phyloP scores from a whole-genome alignment of 2,888 invertebrate species.

The Hoplodrina blanda region DNA sequence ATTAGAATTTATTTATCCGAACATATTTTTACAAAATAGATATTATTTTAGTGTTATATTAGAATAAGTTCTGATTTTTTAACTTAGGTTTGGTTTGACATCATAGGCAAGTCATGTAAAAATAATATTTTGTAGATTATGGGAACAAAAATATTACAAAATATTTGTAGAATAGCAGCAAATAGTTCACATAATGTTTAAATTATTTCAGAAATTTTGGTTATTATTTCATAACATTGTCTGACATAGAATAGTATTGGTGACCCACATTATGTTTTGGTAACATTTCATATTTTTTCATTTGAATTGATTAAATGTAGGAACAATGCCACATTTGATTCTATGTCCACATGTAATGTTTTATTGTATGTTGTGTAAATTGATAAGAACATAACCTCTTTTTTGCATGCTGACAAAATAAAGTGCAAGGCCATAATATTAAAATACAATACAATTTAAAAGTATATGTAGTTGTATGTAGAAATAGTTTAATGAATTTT shows the following conservation, averaged over 20 bases:
- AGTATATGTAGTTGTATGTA: slow-evolving; percentile 18
- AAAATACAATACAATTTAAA: slow-evolving; percentile 19
- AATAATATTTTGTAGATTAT: background rate
- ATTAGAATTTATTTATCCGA: background rate
- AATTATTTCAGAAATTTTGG: slow-evolving; percentile 13
- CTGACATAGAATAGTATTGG: slow-evolving; percentile 26
- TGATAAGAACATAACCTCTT: slow-evolving; percentile 72
- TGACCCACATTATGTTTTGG: slow-evolving; percentile 60
- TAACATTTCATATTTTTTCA: slow-evolving; percentile 35
- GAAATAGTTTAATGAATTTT: slow-evolving; percentile 16
- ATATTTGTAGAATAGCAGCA: slow-evolving; percentile 1
- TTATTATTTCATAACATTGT: slow-evolving; percentile 41
- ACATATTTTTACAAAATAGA: slow-evolving; percentile 8
- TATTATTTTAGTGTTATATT: slow-evolving; percentile 20
- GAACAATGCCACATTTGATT: slow-evolving; percentile 23
- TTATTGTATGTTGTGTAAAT: slow-evolving; percentile 50
- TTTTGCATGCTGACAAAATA: slow-evolving; percentile 63
- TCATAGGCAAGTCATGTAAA: slow-evolving; percentile 16
- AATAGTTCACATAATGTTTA: background rate
- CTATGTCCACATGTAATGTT: slow-evolving; percentile 52
- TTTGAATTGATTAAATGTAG: slow-evolving; percentile 21
- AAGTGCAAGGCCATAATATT: slow-evolving; percentile 56
- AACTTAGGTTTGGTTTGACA: slow-evolving; percentile 17
- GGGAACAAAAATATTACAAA: slow-evolving; percentile 8
- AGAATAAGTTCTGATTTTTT: slow-evolving; percentile 30